Conservation (phyloP, 2,113 vertebrate species). For the Chionodraco myersi region DNA sequence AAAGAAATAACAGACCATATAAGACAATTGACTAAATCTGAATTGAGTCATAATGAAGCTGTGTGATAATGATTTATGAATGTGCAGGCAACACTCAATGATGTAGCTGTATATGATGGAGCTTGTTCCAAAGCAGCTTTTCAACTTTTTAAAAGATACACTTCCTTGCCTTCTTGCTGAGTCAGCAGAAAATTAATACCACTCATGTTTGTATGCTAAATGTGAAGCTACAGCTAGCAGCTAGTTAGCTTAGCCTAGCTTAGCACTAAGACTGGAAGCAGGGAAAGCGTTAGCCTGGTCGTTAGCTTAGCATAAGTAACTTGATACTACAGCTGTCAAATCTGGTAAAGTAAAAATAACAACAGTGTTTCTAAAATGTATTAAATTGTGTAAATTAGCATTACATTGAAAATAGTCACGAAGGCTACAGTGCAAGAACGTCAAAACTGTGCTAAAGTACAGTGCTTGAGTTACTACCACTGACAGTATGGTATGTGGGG, state of each 20-base stretch:
- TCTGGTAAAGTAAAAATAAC: not conserved
- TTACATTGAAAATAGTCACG: not conserved
- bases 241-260: not conserved
- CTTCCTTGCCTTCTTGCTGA: not conserved
- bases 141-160: not conserved
- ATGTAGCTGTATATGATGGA: not conserved
- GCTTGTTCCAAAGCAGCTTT: not conserved
- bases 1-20: too few species aligned
- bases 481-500: conserved; percentile 34
- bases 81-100: not conserved
- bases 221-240: not conserved
- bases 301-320: not conserved
- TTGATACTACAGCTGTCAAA: not conserved
- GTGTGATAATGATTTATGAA: not conserved
- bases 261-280: not conserved
- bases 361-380: not conserved
- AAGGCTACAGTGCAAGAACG: not conserved
- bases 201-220: not conserved
- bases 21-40: too few species aligned
- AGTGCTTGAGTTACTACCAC: conserved; percentile 4
- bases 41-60: too few species aligned
- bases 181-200: not conserved
- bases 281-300: not conserved
- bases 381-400: not conserved
- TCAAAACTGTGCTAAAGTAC: not conserved